Evolutionary conservation across 2,888 invertebrate genomes (phyloP).

Genomic region (Tortrix viridana): DNA sequence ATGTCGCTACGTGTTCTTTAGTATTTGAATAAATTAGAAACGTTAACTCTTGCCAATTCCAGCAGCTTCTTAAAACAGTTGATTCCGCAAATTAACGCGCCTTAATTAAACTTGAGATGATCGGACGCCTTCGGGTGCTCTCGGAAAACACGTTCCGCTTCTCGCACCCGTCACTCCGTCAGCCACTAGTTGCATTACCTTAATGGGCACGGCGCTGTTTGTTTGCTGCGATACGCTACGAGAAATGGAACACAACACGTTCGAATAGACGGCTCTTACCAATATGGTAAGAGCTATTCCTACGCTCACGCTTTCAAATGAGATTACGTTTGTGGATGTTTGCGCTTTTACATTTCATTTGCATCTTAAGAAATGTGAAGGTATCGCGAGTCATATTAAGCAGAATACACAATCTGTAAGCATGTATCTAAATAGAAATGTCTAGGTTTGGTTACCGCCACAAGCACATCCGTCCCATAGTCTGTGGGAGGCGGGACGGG

Average conservation of each 20-base stretch:
- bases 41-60: neutral
- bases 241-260: conserved; percentile 19
- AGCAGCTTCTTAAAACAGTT: conserved; percentile 5
- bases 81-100: neutral
- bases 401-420: neutral
- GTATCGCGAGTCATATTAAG: neutral
- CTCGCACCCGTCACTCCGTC: conserved; percentile 5
- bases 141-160: conserved; percentile 6
- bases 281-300: neutral
- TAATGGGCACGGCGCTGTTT: conserved; percentile 24
- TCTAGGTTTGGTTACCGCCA: no score
- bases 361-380: conserved; percentile 4
- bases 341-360: conserved; percentile 19
- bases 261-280: conserved; percentile 4
- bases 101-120: conserved; percentile 1
- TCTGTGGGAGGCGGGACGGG: no score
- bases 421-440: neutral
- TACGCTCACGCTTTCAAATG: conserved; percentile 19
- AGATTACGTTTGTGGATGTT: conserved; percentile 31
- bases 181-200: conserved; percentile 34
- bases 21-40: neutral
- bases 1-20: no score
- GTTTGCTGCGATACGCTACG: conserved; percentile 7
- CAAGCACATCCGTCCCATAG: no score
- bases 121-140: conserved; percentile 2